phyloP scores from a whole-genome alignment of 1,140 invertebrate genomes.

The Mesaphorura yosii region DNA sequence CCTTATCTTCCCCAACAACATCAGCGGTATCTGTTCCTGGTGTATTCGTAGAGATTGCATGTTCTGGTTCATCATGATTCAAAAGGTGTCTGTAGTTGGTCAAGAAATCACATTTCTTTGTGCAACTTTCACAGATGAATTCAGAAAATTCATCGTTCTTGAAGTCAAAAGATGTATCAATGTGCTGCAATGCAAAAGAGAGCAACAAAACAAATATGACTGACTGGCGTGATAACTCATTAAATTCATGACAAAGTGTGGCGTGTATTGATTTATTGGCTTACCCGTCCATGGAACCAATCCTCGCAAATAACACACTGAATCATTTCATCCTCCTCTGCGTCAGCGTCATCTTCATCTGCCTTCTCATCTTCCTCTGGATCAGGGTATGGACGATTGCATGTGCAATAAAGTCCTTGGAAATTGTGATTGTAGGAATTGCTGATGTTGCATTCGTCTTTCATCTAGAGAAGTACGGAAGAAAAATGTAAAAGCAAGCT shows the following conservation, averaged over 20 bases:
- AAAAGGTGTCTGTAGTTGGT: slow-evolving; percentile 4
- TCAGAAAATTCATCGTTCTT: slow-evolving; percentile 37
- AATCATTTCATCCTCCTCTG: slow-evolving; percentile 73
- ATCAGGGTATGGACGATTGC: slow-evolving; percentile 90
- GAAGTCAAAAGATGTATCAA: slow-evolving; percentile 14
- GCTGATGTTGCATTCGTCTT: slow-evolving; percentile 52
- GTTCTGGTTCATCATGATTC: not conserved
- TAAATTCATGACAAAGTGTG: not conserved
- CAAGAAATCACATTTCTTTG: slow-evolving; percentile 21
- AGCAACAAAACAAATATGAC: slow-evolving; percentile 12
- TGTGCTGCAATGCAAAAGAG: slow-evolving; percentile 2
- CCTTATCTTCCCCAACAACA: not conserved
- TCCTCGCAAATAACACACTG: slow-evolving; percentile 92
- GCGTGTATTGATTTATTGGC: slow-evolving; percentile 3
- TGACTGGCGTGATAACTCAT: not conserved
- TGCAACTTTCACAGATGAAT: slow-evolving; percentile 41
- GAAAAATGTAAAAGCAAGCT: not conserved
- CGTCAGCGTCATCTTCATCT: slow-evolving; percentile 46
- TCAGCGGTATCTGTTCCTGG: not conserved
- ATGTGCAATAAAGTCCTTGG: slow-evolving; percentile 80
- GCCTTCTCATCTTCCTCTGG: slow-evolving; percentile 50
- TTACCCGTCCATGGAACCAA: slow-evolving; percentile 77
- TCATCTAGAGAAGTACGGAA: slow-evolving; percentile 36
- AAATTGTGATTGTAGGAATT: slow-evolving; percentile 96
- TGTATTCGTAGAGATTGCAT: not conserved